Base-by-base conservation (phyloP, 64 coral and sea anemone species). In the Montipora cactus region DNA sequence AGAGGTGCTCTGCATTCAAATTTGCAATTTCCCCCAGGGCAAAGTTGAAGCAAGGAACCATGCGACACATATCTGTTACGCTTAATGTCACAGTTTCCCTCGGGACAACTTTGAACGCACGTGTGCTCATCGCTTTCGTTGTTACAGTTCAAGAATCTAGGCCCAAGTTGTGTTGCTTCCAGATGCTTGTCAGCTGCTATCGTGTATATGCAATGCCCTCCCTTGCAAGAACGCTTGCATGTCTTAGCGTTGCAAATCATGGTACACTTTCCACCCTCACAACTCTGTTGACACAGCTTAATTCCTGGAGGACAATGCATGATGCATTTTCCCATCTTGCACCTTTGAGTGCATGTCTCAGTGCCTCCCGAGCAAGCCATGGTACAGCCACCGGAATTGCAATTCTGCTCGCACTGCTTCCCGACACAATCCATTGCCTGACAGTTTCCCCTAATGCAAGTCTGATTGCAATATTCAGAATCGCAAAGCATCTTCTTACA, bases 161-260 rank as follows among this genome's bases (percentile, higher is more conserved):
- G 81, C 53, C 87, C 62, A 88, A 57, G n/a, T 70, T 75, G 90
- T 11, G 47, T 47, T 4, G 73, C 59, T 4, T 75, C 55, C 6
- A 46, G 44, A 48, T 28, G 73, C 4, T 21, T 55, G 22, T 44
- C 19, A 50, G 25, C n/a, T 70, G 8, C 64, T 47, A 67, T 14
- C 8, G 1, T 77, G 44, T 97, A 92, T 5, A 69, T 75, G 44
- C 95, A 97, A 44, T 94, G 25, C 7, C 95, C 89, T 78, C 91
- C 83, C 64, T 71, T 74, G 48, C 95, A 97, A 59, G 78, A 94
- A 44, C 76, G 88, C 44, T 51, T 80, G 78, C 95, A 97, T 48
- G 81, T 87, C 4, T 92, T 23, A 16, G 95, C 95, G 52, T 97
- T 46, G 37, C 95, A 97, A 18, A 97, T 67, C 95, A 97, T 94